A percentile compares a stretch with the other conserved stretches of the same genome.
Evolutionary conservation across 2,113 vertebrate species (phyloP).

Genomic region (Xenotilapia caudafasciata): DNA sequence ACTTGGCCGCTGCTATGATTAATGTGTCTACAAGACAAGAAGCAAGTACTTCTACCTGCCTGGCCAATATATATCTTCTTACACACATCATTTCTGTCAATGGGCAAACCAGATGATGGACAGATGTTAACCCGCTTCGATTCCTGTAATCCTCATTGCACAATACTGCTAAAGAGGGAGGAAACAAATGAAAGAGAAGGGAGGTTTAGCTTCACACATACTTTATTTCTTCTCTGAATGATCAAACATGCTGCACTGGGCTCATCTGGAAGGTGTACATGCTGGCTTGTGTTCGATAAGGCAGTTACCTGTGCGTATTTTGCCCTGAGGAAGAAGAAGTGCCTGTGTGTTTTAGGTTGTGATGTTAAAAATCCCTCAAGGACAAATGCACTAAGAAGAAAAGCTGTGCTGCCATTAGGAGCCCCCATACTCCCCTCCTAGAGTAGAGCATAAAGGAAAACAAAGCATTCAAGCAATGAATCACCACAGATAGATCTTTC

Average conservation of each 20-base stretch:
- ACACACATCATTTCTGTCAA: constrained; percentile 47
- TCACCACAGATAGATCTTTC: constrained; percentile 56
- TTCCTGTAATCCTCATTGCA: constrained; percentile 5
- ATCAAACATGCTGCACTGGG: constrained; percentile 34
- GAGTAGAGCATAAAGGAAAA: constrained; percentile 44
- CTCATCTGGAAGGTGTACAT: constrained; percentile 44
- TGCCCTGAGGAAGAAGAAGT: constrained; percentile 40
- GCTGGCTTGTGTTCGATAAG: constrained; percentile 45
- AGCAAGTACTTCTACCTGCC: constrained; percentile 55
- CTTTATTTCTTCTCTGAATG: constrained; percentile 2
- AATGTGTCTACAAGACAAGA: constrained; percentile 70
- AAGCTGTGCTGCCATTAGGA: constrained; percentile 49
- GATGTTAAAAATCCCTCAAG: constrained; percentile 64
- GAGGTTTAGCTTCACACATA: background rate
- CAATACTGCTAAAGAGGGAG: background rate
- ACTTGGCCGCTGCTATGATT: constrained; percentile 62
- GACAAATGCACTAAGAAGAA: constrained; percentile 58
- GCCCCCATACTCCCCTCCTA: constrained; percentile 21
- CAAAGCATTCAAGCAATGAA: constrained; percentile 61
- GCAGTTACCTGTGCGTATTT: constrained; percentile 49
- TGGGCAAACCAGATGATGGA: constrained; percentile 53
- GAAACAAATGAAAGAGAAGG: background rate
- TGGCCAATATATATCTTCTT: constrained; percentile 57
- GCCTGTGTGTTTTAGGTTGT: constrained; percentile 34
- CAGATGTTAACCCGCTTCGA: constrained; percentile 13